Evolutionary conservation across 2,888 invertebrate genomes (phyloP).

Genomic region (Aphodius granarius): DNA sequence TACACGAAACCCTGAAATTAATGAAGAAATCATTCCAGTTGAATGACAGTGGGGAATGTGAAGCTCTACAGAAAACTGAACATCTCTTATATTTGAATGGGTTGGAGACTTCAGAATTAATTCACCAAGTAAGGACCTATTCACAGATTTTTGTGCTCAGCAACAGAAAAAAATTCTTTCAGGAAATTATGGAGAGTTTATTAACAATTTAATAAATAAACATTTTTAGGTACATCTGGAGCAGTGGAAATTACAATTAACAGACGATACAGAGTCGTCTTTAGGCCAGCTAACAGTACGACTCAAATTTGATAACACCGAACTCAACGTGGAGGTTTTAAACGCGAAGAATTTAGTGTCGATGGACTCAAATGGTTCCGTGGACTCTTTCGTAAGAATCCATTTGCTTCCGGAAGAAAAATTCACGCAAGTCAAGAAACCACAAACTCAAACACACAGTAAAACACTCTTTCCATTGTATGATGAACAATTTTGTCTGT

Average conservation of each 20-base stretch:
- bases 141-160: neutral
- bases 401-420: slow-evolving; percentile 82
- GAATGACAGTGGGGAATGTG: slow-evolving; percentile 64
- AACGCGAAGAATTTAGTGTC: slow-evolving; percentile 86
- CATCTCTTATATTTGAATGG: slow-evolving; percentile 79
- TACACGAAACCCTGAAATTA: slow-evolving; percentile 82
- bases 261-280: slow-evolving; percentile 60
- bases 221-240: slow-evolving; percentile 54
- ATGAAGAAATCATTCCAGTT: slow-evolving; percentile 88
- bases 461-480: slow-evolving; percentile 93
- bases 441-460: slow-evolving; percentile 89
- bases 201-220: neutral
- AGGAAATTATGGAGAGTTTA: neutral
- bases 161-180: too few relatives aligned
- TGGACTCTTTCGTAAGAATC: slow-evolving; percentile 92
- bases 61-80: slow-evolving; percentile 68
- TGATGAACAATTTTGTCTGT: slow-evolving; percentile 95
- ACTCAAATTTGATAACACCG: slow-evolving; percentile 70
- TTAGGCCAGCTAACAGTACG: slow-evolving; percentile 80
- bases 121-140: slow-evolving; percentile 63
- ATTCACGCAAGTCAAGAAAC: slow-evolving; percentile 73
- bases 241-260: slow-evolving; percentile 69
- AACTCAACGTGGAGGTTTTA: slow-evolving; percentile 80
- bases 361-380: slow-evolving; percentile 86
- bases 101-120: slow-evolving; percentile 84